Evolutionary conservation across 1,140 invertebrate species (phyloP), one percentile per base, ranked within the genome.

Genomic region (Bombus confusus): DNA sequence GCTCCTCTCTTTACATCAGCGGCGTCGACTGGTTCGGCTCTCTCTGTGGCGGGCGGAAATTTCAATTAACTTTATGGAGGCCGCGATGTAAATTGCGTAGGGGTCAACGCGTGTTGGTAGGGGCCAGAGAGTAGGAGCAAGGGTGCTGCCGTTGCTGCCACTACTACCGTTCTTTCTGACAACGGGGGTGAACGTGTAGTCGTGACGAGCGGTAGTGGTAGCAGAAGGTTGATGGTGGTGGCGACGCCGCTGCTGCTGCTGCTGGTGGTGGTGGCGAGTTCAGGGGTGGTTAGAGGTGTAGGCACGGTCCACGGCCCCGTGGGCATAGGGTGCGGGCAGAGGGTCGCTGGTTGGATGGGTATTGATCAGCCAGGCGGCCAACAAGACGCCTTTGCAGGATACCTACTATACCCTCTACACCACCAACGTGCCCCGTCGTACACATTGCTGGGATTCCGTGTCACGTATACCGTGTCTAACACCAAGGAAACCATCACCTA

Each of bases 51-150:
- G 83, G 80, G 73, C 89, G 88, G 86, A 92, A 92, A 92, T 92
- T 92, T 92, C 86, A 91, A 92, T 92, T 91, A 92, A 92, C 90
- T 92, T 92, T 92, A 92, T 88, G 90, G 88, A 90, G 88, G 87
- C 89, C 86, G 91, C 90, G 91, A 92, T 91, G 91, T 92, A 92
- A 92, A 92, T 91, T 91, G 91, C 88, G 91, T 91, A 91, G 91
- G 91, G 91, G 91, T 91, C 90, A 91, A 88, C 87, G 88, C 82
- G 90, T 91, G 90, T 88, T 81, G 86, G 90, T 84, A 85, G 88
- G 84, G 90, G 87, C 79, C 75, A 82, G 86, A 85, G 80, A 86
- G 81, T 85, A 82, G 87, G 90, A 87, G 90, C 84, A 86, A 84
- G 86, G 81, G 87, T 89, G 84, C 72, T 64, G 73, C 59, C 69